A percentile compares a stretch with the other conserved stretches of the same genome.
Evolutionary conservation across 2,797 vertebrate genomes (phyloP).

Genomic region (Enoplosus armatus): DNA sequence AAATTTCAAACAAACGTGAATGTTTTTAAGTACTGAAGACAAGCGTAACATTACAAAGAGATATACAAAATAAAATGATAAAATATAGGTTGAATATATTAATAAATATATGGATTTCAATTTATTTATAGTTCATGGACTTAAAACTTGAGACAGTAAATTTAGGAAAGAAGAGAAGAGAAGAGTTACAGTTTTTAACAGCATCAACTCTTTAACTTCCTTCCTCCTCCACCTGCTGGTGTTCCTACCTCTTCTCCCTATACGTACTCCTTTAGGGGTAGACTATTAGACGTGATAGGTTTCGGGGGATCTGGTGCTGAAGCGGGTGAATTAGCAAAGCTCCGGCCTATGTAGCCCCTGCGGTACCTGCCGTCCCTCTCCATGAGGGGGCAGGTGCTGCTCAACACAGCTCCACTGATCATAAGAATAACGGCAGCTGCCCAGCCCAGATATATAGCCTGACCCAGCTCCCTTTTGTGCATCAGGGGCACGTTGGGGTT

Average conservation of each 20-base stretch:
- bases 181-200: slow-evolving; percentile 28
- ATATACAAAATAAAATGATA: slow-evolving; percentile 46
- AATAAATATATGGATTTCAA: slow-evolving; percentile 49
- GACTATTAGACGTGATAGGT: slow-evolving; percentile 76
- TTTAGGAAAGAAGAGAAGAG: slow-evolving; percentile 24
- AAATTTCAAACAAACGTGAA: slow-evolving; percentile 25
- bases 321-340: slow-evolving; percentile 82
- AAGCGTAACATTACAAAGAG: slow-evolving; percentile 46
- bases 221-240: no score
- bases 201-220: not conserved
- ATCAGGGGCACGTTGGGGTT: slow-evolving; percentile 85
- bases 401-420: slow-evolving; percentile 86
- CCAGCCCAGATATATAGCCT: slow-evolving; percentile 89
- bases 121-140: slow-evolving; percentile 14
- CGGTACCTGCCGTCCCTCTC: slow-evolving; percentile 77
- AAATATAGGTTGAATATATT: slow-evolving; percentile 34
- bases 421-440: slow-evolving; percentile 85
- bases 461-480: slow-evolving; percentile 87
- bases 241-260: slow-evolving; percentile 52
- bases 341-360: slow-evolving; percentile 81
- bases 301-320: slow-evolving; percentile 77
- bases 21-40: slow-evolving; percentile 25
- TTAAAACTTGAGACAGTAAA: slow-evolving; percentile 2
- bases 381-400: slow-evolving; percentile 86
- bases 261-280: slow-evolving; percentile 88